phyloP scores from a whole-genome alignment of 2,888 invertebrate species.

The Sericinus montela region DNA sequence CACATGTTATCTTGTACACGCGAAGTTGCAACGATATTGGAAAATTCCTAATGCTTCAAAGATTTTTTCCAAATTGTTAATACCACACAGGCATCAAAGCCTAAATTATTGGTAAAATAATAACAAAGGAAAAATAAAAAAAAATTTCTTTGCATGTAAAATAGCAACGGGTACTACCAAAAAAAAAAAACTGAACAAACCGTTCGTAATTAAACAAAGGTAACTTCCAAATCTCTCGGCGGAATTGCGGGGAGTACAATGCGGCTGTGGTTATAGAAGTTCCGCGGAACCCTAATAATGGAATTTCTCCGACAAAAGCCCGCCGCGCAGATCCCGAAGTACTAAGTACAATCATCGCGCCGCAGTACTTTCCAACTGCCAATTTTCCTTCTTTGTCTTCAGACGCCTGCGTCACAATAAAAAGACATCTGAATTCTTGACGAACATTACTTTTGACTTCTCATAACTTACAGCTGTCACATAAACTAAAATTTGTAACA shows the following conservation, averaged over 20 bases:
- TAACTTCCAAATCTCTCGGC: conserved; percentile 13
- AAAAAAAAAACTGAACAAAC: conserved; percentile 20
- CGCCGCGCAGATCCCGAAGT: conserved; percentile 33
- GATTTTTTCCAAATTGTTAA: too few species aligned
- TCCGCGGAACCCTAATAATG: conserved; percentile 30
- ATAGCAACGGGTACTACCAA: background rate
- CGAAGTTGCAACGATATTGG: too few species aligned
- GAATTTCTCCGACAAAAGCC: conserved; percentile 41
- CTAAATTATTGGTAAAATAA: too few species aligned
- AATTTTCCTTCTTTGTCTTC: conserved; percentile 61
- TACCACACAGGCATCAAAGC: too few species aligned
- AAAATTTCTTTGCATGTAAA: too few species aligned
- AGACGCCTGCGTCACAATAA: conserved; percentile 43
- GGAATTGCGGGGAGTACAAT: conserved; percentile 20
- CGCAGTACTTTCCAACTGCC: conserved; percentile 43
- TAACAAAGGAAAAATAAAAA: too few species aligned
- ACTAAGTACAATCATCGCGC: conserved; percentile 46
- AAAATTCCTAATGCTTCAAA: too few species aligned
- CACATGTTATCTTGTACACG: too few species aligned
- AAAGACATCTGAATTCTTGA: conserved; percentile 45
- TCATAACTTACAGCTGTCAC: conserved; percentile 22
- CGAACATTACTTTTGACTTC: conserved; percentile 27
- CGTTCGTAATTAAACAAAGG: conserved; percentile 24
- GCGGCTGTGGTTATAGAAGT: conserved; percentile 18
- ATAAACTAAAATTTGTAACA: conserved; percentile 8